Conservation (phyloP, 2,888 invertebrate species). For the Oasisia sp. region DNA sequence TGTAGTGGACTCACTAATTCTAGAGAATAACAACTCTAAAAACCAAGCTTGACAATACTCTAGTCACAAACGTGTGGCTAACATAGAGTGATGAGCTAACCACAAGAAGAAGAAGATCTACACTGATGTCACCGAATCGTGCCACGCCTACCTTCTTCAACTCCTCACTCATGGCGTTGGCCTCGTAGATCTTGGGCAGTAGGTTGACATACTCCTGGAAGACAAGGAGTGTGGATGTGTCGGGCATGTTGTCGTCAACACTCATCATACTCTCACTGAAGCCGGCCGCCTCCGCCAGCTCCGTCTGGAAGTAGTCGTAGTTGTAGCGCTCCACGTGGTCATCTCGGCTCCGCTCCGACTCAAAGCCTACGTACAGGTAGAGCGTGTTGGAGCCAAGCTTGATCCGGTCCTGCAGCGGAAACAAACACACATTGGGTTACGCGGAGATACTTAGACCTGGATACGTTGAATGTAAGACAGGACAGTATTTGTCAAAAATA, state of each 20-base stretch:
- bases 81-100: no score
- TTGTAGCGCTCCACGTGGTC: conserved; percentile 39
- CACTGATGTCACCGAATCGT: no score
- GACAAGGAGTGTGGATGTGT: conserved; percentile 38
- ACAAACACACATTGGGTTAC: background rate
- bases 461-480: no score
- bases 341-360: conserved; percentile 41
- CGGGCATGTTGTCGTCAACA: conserved; percentile 30
- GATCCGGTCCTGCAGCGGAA: conserved; percentile 46
- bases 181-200: conserved; percentile 51
- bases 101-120: no score
- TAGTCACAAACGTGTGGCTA: no score
- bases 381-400: conserved; percentile 52
- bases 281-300: conserved; percentile 47
- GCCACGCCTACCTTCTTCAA: conserved; percentile 47
- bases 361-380: conserved; percentile 49
- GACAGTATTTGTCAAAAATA: no score
- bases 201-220: conserved; percentile 52
- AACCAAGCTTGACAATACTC: no score
- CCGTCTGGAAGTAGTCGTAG: conserved; percentile 51
- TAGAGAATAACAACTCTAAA: no score
- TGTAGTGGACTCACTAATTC: no score
- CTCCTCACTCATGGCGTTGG: conserved; percentile 55
- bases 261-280: conserved; percentile 35
- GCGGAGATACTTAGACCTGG: background rate